A percentile compares a stretch with the other conserved stretches of the same genome.
phyloP scores from a whole-genome alignment of 2,888 invertebrate species.

The Acheta domesticus region DNA sequence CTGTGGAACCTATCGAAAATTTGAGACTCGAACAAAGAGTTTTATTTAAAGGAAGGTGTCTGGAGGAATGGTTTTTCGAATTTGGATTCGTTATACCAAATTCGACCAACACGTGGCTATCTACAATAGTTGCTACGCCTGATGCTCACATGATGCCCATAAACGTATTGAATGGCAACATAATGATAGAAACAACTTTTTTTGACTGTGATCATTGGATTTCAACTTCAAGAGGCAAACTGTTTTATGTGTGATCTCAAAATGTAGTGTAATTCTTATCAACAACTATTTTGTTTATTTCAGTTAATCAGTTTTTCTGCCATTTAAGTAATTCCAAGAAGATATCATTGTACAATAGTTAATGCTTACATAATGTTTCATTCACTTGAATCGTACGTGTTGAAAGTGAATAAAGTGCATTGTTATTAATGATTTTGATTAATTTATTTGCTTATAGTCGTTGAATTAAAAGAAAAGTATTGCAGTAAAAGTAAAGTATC shows the following conservation, averaged over 20 bases:
- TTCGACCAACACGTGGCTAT: conserved; percentile 99
- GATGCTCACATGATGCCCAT: conserved; percentile 99
- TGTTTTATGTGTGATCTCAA: conserved; percentile 80
- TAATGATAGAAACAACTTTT: conserved; percentile 95
- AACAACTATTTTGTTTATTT: too few relatives aligned
- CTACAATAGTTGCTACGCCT: conserved; percentile 96
- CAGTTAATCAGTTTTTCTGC: too few relatives aligned
- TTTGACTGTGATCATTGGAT: conserved; percentile 92
- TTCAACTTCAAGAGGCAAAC: conserved; percentile 88
- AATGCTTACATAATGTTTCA: too few relatives aligned
- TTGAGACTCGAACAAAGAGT: conserved; percentile 87
- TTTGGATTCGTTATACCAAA: conserved; percentile 98
- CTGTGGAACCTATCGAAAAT: conserved; percentile 89
- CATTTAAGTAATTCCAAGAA: too few relatives aligned
- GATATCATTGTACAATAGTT: too few relatives aligned
- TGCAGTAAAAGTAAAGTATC: too few relatives aligned
- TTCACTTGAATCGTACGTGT: too few relatives aligned
- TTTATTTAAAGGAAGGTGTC: conserved; percentile 71
- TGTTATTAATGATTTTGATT: too few relatives aligned
- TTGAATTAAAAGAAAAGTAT: too few relatives aligned
- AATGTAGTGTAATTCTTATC: conserved; percentile 38
- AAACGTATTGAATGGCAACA: conserved; percentile 88
- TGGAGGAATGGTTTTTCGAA: conserved; percentile 99
- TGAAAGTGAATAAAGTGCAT: too few relatives aligned
- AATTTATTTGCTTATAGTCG: too few relatives aligned